Evolutionary conservation across 2,888 invertebrate genomes (phyloP), one percentile per base, ranked within the genome.

Genomic region (Pomacea canaliculata): DNA sequence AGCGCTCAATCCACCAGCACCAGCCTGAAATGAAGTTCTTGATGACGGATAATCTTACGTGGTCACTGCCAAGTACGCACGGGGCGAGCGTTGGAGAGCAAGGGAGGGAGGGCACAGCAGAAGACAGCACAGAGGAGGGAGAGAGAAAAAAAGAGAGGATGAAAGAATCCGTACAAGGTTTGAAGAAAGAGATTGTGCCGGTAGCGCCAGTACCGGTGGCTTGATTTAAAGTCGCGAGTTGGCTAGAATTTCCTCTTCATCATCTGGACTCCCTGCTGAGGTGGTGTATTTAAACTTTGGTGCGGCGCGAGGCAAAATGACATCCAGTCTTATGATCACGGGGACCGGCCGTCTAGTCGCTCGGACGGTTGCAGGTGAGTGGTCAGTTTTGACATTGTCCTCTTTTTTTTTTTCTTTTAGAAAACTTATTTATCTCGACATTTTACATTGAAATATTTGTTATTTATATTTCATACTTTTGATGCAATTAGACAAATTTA

Each of bases 211-310:
- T 68, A 19, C 48, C 27, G 68, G 68, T 46, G 68, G 37, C 68
- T 63, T 68, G 68, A 68, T 68, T 68, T 68, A 68, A 68, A 68
- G 68, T 27, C 68, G 68, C 37, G 19, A 37, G 37, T 19, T 46
- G 37, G n/a, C 68, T 46, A 27, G 37, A 69, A 69, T 69, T 69
- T 27, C 69, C 37, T 49, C 23, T 63, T 23, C 63, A 63, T 63
- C 63, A 63, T 63, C 27, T 12, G 63, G 63, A 63, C 63, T 63
- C 27, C 63, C 27, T 63, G 63, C n/a, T 27, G 27, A 63, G 63
- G n/a, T 63, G 63, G 63, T 63, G 63, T 63, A 63, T 63, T 63
- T 63, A 63, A 63, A 27, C 23, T 12, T n/a, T 19, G 60, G 60
- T 60, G 16, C 37, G 4, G 63, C 27, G 27, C 10, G 63, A 23